phyloP scores from a whole-genome alignment of 2,113 vertebrate genomes.

The Pituophis catenifer region DNA sequence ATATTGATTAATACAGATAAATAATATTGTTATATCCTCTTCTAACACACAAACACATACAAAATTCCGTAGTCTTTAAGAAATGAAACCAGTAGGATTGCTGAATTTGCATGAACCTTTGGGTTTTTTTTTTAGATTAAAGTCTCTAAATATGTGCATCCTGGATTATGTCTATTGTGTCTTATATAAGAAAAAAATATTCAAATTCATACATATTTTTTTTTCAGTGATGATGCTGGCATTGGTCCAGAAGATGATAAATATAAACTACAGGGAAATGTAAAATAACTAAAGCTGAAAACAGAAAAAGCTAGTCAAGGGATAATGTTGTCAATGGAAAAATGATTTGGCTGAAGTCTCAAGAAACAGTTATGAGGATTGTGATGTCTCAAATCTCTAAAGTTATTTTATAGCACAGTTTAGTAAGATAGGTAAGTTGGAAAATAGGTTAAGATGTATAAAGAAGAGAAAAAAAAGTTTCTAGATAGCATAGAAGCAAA shows the following conservation, averaged over 20 bases:
- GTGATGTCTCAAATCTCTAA: background rate
- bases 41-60: background rate
- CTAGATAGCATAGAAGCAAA: background rate
- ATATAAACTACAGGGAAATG: constrained; percentile 21
- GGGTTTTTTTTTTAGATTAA: background rate
- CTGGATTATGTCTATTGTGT: background rate
- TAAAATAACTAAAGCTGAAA: constrained; percentile 44
- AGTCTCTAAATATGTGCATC: constrained; percentile 5
- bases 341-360: constrained; percentile 33
- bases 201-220: background rate
- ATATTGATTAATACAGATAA: background rate
- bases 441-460: background rate
- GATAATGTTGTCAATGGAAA: constrained; percentile 39
- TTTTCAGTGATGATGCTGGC: background rate
- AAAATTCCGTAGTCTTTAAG: background rate
- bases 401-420: background rate
- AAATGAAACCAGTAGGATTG: background rate
- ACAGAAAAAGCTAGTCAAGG: constrained; percentile 28
- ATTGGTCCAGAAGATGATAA: constrained; percentile 26
- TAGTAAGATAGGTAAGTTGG: background rate
- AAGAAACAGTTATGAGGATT: constrained; percentile 35
- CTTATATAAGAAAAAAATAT: background rate
- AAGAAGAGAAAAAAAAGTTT: background rate
- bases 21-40: background rate
- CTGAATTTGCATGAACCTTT: constrained; percentile 10